These are phyloP conservation scores for Popillia japonica DNA, from an alignment of 1,140 invertebrate species.

Conservation along the genomic window DNA sequence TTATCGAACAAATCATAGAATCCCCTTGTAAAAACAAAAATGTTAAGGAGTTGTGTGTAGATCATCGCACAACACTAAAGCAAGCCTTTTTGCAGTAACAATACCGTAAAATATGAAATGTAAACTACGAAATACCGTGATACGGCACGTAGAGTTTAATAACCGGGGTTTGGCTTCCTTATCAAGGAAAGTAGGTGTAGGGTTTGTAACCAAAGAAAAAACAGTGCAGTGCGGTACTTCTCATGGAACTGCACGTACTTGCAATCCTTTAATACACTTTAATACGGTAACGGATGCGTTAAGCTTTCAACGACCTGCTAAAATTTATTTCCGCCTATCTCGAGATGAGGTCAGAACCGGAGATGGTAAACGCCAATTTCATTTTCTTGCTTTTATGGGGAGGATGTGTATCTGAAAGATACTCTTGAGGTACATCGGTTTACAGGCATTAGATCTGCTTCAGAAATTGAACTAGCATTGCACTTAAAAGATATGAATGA, in stretches of 20 bases:
- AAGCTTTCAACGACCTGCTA: neutral
- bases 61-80: neutral
- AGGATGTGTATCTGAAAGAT: neutral
- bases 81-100: neutral
- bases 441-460: no score
- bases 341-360: neutral
- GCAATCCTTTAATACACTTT: slow-evolving; percentile 10
- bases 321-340: neutral
- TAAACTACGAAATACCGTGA: neutral
- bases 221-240: neutral
- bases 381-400: neutral
- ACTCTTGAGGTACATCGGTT: neutral
- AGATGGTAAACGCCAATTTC: neutral
- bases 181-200: neutral
- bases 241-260: neutral
- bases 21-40: no score
- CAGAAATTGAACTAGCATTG: neutral
- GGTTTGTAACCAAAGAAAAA: neutral
- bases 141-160: slow-evolving; percentile 10
- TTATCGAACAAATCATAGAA: no score
- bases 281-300: neutral
- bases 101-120: slow-evolving; percentile 19
- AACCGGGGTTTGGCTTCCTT: neutral
- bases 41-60: neutral
- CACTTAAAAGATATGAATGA: neutral